Base-by-base conservation (phyloP, 53 echinoderm and acorn worm genomes). In the Holothuria leucospilota region DNA sequence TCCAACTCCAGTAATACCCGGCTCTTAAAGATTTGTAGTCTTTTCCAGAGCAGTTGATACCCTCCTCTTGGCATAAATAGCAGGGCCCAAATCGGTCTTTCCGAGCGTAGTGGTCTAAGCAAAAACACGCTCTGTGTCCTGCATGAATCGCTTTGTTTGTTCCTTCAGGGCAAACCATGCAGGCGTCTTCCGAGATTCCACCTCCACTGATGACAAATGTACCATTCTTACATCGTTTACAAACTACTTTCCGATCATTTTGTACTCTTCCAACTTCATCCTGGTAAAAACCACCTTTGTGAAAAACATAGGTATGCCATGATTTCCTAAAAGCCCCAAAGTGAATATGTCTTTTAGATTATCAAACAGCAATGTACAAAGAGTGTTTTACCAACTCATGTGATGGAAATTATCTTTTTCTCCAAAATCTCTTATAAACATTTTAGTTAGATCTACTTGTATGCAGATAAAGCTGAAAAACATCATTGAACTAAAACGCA, bases 111-210 rank as follows among this genome's bases (percentile, higher is more conserved):
- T 25, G 10, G 2, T 58, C 59, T 56, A 53, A 27, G 26, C 78
- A 78, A 25, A n/a, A 78, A 29, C 78, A 78, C 4, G 78, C 78
- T 23, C 78, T 53, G 16, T 53, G 58, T 53, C 29, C 58, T 52
- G 78, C 78, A 0, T 26, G 15, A 0, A 27, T 78, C n/a, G 6
- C 2, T 56, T 78, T 52, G 10, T 58, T 29, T 8, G 78, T 78
- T 78, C 78, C 78, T 21, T 78, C 78, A 24, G 78, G 78, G 18
- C 78, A 78, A 78, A 78, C 59, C 0, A 23, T 51, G 29, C 78
- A 78, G 18, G 59, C 78, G 14, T 59, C 52, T 26, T 18, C 58
- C 11, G 78, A 53, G 7, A 9, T 51, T 8, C 78, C 78, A 0
- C 29, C 29, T 11, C 30, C 58, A 23, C 2, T 21, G 29, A 20